Conservation (phyloP, 1,140 invertebrate genomes). For the Harlomillsia oculata region DNA sequence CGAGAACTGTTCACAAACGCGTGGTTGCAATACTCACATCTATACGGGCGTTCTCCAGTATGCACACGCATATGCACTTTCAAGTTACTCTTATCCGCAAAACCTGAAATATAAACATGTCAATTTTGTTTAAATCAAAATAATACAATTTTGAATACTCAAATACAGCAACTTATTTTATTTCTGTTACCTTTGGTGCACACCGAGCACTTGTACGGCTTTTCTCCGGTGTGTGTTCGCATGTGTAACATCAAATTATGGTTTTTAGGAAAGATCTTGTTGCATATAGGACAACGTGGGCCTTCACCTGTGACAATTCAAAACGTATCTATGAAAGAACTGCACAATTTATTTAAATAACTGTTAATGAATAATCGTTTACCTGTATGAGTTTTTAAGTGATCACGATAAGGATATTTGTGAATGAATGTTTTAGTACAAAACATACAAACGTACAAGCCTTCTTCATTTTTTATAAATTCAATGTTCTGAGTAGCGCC, state of each 20-base stretch:
- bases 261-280: slow-evolving; percentile 33
- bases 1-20: slow-evolving; percentile 29
- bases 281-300: slow-evolving; percentile 26
- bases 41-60: slow-evolving; percentile 26
- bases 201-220: slow-evolving; percentile 66
- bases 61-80: slow-evolving; percentile 31
- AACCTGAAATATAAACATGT: slow-evolving; percentile 1
- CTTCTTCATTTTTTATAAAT: slow-evolving; percentile 26
- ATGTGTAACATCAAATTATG: slow-evolving; percentile 60
- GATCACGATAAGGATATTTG: slow-evolving; percentile 34
- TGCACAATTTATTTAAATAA: not conserved
- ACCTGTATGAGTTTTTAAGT: slow-evolving; percentile 32
- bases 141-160: not conserved
- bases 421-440: slow-evolving; percentile 32
- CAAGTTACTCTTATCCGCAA: slow-evolving; percentile 32
- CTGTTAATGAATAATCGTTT: not conserved
- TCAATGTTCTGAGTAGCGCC: too few relatives aligned
- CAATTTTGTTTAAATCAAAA: not conserved
- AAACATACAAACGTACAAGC: slow-evolving; percentile 32
- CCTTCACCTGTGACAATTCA: slow-evolving; percentile 25
- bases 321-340: not conserved
- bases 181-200: slow-evolving; percentile 52
- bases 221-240: slow-evolving; percentile 57
- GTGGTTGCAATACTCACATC: slow-evolving; percentile 25
- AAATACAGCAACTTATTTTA: not conserved